Percentiles rank a stretch among this genome's conserved stretches.
Evolutionary conservation across 2,113 vertebrate genomes (phyloP).

Genomic region (Caloenas nicobarica): DNA sequence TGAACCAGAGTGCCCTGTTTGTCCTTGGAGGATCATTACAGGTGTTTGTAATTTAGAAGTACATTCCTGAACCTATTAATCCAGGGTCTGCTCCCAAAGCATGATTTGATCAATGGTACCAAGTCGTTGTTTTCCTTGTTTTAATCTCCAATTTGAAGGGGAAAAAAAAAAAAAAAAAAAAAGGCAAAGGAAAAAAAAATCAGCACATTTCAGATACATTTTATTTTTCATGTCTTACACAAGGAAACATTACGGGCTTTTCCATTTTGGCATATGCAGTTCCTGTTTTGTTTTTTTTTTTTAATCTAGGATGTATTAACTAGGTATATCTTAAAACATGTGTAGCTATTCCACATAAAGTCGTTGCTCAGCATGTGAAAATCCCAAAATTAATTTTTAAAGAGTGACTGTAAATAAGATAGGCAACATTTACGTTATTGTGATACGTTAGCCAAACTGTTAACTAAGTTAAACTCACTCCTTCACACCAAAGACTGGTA

Average conservation of each 20-base stretch:
- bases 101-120: background rate
- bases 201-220: background rate
- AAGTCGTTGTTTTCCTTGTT: background rate
- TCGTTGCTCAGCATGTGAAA: background rate
- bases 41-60: conserved; percentile 19
- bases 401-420: background rate
- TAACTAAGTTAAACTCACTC: background rate
- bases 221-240: background rate
- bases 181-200: background rate
- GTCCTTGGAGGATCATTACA: conserved; percentile 34
- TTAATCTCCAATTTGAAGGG: background rate
- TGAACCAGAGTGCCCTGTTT: background rate
- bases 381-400: accelerated
- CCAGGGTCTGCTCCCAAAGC: background rate
- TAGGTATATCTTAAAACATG: background rate
- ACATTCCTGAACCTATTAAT: conserved; percentile 25
- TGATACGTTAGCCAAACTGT: background rate
- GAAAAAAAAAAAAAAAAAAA: background rate
- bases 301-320: background rate
- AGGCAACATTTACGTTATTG: background rate
- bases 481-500: background rate
- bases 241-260: background rate
- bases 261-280: background rate
- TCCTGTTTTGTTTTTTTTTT: background rate
- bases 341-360: background rate